Base-by-base conservation (phyloP, 64 coral and sea anemone species). In the Montipora efflorescens region DNA sequence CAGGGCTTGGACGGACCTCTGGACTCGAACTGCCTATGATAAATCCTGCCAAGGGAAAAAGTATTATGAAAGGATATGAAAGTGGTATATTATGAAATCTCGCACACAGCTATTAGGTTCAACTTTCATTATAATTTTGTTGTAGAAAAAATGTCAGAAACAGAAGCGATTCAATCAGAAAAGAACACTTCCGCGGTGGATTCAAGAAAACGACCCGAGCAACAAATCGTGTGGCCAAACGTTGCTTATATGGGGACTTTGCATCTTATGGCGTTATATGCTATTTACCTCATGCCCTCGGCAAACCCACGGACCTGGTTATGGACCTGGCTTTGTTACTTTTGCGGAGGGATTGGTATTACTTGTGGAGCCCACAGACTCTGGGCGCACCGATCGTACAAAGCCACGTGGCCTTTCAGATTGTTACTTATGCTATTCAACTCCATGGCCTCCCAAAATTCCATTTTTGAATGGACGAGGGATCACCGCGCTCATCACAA, bases 401-500 rank as follows among this genome's bases (percentile, higher is more conserved):
- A 97, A 36, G 95, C 95, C 3, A 77, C 71, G n/a, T 97, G 95
- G 95, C 92, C 92, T 20, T 15, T 97, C 8, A 59, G 95, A 25
- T 8, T 96, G 5, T 11, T 78, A 3, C 80, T 96, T 2, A 85
- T 92, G 48, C 4, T 93, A 0, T 70, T 93, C 47, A 88, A 92
- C 18, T 81, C 69, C 6, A 48, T 76, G 5, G 95, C 95, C 45
- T 85, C 69, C 16, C 95, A 96, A 57, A 96, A 96, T 57, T 90
- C 93, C 79, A 92, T 96, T 5, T 96, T 96, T 90, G 95, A 96
- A 46, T 96, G 95, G 95, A 78, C 78, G 50, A 87, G 95, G 5
- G 95, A 96, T 46, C 95, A 96, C 25, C 91, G 95, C 7, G 95
- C 93, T 61, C 95, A 96, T 62, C 95, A 96, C 90, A 96, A 96